Evolutionary conservation across 2,888 invertebrate species (phyloP).

Genomic region (Scaptomyza tumidula): DNA sequence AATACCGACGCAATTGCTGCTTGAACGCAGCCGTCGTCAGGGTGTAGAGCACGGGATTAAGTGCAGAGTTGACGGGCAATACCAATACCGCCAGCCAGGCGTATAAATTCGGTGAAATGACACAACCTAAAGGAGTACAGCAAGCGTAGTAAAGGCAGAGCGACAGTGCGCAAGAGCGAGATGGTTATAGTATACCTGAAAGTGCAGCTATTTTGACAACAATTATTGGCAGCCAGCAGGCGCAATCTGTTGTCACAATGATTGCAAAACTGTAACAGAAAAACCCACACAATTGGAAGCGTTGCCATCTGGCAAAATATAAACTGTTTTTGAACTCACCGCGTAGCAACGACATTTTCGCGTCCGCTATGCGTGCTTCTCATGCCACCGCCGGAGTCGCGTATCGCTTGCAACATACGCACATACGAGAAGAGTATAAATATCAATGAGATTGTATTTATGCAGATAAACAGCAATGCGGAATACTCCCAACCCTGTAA

Average conservation of each 20-base stretch:
- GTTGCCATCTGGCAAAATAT: not conserved
- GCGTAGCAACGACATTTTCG: slow-evolving; percentile 86
- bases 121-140: slow-evolving; percentile 83
- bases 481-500: slow-evolving; percentile 87
- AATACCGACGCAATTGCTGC: slow-evolving; percentile 85
- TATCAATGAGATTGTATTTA: slow-evolving; percentile 86
- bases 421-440: slow-evolving; percentile 87
- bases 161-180: not conserved
- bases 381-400: slow-evolving; percentile 86
- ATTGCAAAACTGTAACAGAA: slow-evolving; percentile 85
- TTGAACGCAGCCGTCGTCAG: slow-evolving; percentile 87
- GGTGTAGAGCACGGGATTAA: slow-evolving; percentile 88
- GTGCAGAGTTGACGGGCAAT: slow-evolving; percentile 87
- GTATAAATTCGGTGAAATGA: slow-evolving; percentile 86
- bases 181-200: slow-evolving; percentile 83
- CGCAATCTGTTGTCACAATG: slow-evolving; percentile 87
- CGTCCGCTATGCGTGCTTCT: slow-evolving; percentile 86
- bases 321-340: slow-evolving; percentile 67
- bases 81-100: slow-evolving; percentile 87
- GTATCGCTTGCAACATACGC: slow-evolving; percentile 86
- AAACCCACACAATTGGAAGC: not conserved
- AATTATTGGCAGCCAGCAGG: slow-evolving; percentile 87
- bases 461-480: slow-evolving; percentile 86
- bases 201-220: slow-evolving; percentile 86
- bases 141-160: not conserved